Evolutionary conservation across 2,113 vertebrate species (phyloP), one percentile per base, ranked within the genome.

Genomic region (Orientallactaga bullata): DNA sequence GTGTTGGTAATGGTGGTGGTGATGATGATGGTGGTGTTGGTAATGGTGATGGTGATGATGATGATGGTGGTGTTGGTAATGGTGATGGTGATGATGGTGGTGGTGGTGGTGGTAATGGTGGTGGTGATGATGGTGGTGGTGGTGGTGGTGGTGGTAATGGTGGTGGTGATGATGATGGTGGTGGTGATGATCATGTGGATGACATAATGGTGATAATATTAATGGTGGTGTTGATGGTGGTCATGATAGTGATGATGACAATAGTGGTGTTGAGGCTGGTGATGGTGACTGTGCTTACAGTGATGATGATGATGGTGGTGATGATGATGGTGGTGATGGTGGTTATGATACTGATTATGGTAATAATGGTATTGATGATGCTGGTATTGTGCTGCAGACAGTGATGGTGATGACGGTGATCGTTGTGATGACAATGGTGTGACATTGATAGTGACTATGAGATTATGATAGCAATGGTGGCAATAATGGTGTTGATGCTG

Each of bases 31-130:
- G 55, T 55, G 55, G 55, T 55, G 55, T 2, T 55, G 55, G 12
- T 55, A 11, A 13, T 55, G 15, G 55, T 55, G 55, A 16, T 55
- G 55, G 55, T 55, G 55, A 16, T 55, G 55, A 13, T 55, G 55
- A 13, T 55, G 55, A 16, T 55, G 55, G 55, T 55, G 55, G 15
- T 13, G 55, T 2, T 55, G 55, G 15, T 55, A 11, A 16, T 16
- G 55, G 12, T 55, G 55, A 13, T 68, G 39, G 5, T 47, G 42
- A 8, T 13, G 65, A 3, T 18, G 47, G 3, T 21, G 72, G 6
- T 5, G 51, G 2, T 3, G 35, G 7, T 21, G 47, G 9, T 58
- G 1, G 0, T 23, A n/a, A 16, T 15, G 6, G 13, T 58, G 26
- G 0, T 15, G 30, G 6, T 16, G 65, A 12, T n/a, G 32, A 17